Conservation (phyloP, 2,113 vertebrate genomes). For the Ameiurus melas region DNA sequence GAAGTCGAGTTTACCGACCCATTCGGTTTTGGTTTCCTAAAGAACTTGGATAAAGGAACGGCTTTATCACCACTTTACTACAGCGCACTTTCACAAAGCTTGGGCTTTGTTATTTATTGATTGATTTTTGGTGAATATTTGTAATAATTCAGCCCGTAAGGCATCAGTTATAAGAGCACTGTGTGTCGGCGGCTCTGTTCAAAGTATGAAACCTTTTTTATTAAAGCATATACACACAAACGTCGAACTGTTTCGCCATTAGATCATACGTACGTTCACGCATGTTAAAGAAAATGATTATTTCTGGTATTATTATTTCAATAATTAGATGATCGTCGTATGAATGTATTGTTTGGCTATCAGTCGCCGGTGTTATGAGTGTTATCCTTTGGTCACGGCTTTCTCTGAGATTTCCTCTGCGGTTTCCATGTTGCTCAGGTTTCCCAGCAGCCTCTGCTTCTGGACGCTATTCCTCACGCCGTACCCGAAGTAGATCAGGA, state of each 20-base stretch:
- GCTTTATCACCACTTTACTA: neutral
- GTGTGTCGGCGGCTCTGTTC: neutral
- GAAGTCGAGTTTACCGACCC: neutral
- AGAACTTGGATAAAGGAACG: neutral
- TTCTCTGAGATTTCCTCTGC: slow-evolving; percentile 51
- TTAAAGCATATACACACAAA: neutral
- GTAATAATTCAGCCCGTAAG: neutral
- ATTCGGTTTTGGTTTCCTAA: neutral
- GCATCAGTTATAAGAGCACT: neutral
- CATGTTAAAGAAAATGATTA: neutral
- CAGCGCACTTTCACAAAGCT: neutral
- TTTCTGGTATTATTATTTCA: neutral
- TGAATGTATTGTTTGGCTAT: neutral
- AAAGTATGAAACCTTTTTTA: neutral
- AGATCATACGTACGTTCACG: neutral
- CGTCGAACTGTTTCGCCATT: neutral
- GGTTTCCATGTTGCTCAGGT: slow-evolving; percentile 44
- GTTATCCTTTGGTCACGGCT: slow-evolving; percentile 52
- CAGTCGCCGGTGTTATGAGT: slow-evolving; percentile 51
- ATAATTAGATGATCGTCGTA: neutral
- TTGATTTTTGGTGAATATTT: neutral
- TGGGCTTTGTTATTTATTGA: neutral
- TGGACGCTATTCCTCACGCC: slow-evolving; percentile 77
- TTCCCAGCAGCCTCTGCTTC: slow-evolving; percentile 40
- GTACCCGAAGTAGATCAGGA: slow-evolving; percentile 82